Conservation (phyloP, 2,888 invertebrate genomes). For the Aleiodes leptofemur region DNA sequence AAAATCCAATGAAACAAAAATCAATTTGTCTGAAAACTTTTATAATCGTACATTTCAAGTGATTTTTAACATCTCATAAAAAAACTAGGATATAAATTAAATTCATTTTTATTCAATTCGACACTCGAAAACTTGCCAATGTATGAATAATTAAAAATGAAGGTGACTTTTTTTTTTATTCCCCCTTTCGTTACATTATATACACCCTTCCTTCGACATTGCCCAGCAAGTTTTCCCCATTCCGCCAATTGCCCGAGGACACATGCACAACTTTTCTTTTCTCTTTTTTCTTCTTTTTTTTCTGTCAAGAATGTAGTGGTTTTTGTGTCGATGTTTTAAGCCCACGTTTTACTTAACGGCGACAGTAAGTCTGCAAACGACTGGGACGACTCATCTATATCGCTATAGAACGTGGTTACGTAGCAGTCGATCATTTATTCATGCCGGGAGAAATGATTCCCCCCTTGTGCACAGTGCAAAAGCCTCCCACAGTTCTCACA, state of each 20-base stretch:
- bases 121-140: background rate
- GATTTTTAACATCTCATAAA: no score
- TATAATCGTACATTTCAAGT: no score
- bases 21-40: no score
- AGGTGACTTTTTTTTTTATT: background rate
- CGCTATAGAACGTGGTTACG: conserved; percentile 41
- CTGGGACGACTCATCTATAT: conserved; percentile 32
- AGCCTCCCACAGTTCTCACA: conserved; percentile 55
- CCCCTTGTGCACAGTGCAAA: conserved; percentile 6
- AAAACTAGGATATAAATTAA: no score
- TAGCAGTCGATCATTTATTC: conserved; percentile 68
- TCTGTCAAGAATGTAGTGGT: conserved; percentile 20
- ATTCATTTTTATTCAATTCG: no score
- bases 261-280: conserved; percentile 12
- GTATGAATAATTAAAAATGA: conserved; percentile 1
- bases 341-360: conserved; percentile 43
- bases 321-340: conserved; percentile 20
- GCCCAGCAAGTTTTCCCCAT: background rate
- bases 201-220: background rate
- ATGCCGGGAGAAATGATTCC: conserved; percentile 69
- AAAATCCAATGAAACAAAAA: no score
- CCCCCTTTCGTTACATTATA: background rate
- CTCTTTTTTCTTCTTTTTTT: background rate
- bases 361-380: conserved; percentile 50
- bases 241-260: conserved; percentile 21